phyloP scores from a whole-genome alignment of 2,888 invertebrate species.

The Strigamia crassipes region DNA sequence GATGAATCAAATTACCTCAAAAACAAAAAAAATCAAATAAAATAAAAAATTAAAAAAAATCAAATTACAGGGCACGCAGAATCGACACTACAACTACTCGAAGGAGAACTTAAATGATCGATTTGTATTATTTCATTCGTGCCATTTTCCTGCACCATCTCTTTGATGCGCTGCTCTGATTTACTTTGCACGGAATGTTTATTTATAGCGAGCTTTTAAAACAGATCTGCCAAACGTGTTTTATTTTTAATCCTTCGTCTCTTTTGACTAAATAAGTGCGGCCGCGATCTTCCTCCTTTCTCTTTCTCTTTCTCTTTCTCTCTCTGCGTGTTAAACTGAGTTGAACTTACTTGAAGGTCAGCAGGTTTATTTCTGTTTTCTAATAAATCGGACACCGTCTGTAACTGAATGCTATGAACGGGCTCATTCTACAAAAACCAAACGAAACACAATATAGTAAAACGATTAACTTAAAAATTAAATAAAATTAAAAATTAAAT shows the following conservation, averaged over 20 bases:
- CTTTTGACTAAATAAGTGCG: constrained; percentile 14
- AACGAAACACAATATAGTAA: neutral
- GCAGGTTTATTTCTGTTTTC: constrained; percentile 19
- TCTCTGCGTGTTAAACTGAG: neutral
- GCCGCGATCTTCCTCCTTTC: neutral
- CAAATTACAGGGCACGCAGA: neutral
- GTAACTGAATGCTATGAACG: constrained; percentile 14
- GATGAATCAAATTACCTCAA: too few relatives aligned
- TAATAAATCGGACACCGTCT: constrained; percentile 28
- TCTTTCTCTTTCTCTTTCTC: neutral
- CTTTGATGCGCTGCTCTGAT: neutral
- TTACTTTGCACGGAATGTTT: neutral
- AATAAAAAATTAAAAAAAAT: neutral
- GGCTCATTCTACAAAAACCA: constrained; percentile 1
- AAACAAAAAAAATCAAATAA: neutral
- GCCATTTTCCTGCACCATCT: neutral
- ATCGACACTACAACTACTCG: constrained; percentile 9
- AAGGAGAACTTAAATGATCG: neutral
- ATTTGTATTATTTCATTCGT: constrained; percentile 13
- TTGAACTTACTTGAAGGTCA: constrained; percentile 19
- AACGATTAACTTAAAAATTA: neutral
- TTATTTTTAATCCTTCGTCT: constrained; percentile 9
- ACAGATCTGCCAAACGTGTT: constrained; percentile 1
- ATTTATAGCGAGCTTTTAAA: constrained; percentile 6
- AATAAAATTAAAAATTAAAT: too few relatives aligned